A percentile compares a stretch with the other conserved stretches of the same genome.
These are phyloP conservation scores for Phania funesta DNA, from an alignment of 2,888 invertebrate species.

Conservation along the genomic window DNA sequence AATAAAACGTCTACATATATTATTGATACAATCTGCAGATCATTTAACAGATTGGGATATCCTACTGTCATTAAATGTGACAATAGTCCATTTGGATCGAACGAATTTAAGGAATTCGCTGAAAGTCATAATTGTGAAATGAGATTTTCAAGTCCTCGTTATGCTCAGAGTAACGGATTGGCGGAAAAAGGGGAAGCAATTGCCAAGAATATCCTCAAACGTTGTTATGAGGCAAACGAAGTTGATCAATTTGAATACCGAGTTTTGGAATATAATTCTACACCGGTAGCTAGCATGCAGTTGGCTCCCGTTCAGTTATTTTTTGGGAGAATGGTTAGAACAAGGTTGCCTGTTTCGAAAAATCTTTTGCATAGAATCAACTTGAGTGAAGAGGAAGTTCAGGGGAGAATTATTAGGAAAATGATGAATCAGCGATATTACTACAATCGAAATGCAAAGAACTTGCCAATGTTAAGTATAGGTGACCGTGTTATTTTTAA, in stretches of 20 bases:
- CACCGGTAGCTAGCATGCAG: background rate
- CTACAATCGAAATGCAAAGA: background rate
- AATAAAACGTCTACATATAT: slow-evolving; percentile 32
- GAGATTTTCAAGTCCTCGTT: slow-evolving; percentile 59
- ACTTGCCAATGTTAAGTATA: background rate
- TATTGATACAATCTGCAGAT: background rate
- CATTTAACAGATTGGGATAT: slow-evolving; percentile 30
- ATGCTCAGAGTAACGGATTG: slow-evolving; percentile 33
- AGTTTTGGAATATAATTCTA: background rate
- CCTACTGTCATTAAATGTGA: slow-evolving; percentile 8
- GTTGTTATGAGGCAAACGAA: slow-evolving; percentile 8
- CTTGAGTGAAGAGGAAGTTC: background rate
- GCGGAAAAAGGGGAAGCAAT: slow-evolving; percentile 34
- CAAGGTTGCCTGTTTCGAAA: background rate
- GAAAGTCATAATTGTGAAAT: slow-evolving; percentile 44
- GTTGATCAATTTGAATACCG: background rate
- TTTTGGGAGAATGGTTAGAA: background rate
- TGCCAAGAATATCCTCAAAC: slow-evolving; percentile 1
- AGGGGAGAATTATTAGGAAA: background rate
- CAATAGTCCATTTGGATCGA: slow-evolving; percentile 2
- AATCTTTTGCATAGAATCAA: background rate
- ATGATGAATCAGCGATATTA: background rate
- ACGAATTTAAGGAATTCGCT: background rate
- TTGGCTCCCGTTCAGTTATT: background rate
- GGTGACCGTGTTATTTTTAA: slow-evolving; percentile 26